These are phyloP conservation scores for Emydocephalus ijimae DNA, from an alignment of 2,113 vertebrate genomes.

Conservation along the genomic window DNA sequence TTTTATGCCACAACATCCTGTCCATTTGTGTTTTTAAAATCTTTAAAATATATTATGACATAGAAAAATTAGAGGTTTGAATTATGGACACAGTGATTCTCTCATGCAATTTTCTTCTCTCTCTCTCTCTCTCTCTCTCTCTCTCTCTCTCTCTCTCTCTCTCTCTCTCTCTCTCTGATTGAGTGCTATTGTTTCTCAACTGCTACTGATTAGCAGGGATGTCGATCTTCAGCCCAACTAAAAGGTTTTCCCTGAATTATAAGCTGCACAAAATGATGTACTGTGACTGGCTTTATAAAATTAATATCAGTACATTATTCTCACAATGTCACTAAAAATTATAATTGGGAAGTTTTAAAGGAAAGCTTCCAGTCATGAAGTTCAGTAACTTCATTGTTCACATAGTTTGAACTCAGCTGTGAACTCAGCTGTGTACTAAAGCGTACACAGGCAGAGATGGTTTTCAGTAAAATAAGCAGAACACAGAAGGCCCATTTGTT, in stretches of 20 bases:
- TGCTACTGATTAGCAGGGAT: slow-evolving; percentile 53
- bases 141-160: slow-evolving; percentile 27
- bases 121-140: slow-evolving; percentile 14
- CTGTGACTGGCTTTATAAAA: slow-evolving; percentile 62
- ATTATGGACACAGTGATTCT: slow-evolving; percentile 54
- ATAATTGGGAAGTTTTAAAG: slow-evolving; percentile 51
- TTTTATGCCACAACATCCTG: slow-evolving; percentile 50
- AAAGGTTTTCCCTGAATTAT: slow-evolving; percentile 67
- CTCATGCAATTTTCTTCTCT: slow-evolving; percentile 26
- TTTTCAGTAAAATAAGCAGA: slow-evolving; percentile 33
- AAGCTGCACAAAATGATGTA: slow-evolving; percentile 58
- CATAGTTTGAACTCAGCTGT: slow-evolving; percentile 32
- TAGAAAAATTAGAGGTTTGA: slow-evolving; percentile 52
- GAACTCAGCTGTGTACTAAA: slow-evolving; percentile 27
- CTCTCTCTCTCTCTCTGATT: slow-evolving; percentile 42
- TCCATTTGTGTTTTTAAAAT: slow-evolving; percentile 49
- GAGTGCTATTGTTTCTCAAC: slow-evolving; percentile 64
- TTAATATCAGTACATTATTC: slow-evolving; percentile 59
- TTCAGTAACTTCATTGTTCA: slow-evolving; percentile 30
- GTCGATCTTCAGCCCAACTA: slow-evolving; percentile 57
- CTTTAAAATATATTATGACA: slow-evolving; percentile 53
- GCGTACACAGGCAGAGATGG: not conserved
- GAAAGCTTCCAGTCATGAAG: slow-evolving; percentile 42
- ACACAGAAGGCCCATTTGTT: not conserved
- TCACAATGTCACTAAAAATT: slow-evolving; percentile 61